Conservation (phyloP, 2,888 invertebrate genomes). For the Drosophila siamana region DNA sequence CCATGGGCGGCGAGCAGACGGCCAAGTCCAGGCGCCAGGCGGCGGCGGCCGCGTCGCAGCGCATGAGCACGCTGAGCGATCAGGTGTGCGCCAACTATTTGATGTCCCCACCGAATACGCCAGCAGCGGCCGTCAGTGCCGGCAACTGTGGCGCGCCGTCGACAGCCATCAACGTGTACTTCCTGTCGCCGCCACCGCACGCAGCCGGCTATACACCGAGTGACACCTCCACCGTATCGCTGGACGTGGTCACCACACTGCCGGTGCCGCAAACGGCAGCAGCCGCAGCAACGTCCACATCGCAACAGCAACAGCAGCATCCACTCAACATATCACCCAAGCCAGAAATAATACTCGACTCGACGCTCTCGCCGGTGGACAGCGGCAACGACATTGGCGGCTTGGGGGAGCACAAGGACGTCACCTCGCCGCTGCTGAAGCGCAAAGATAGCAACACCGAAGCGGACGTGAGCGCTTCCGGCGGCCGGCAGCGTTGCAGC, state of each 20-base stretch:
- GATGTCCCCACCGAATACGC: constrained; percentile 85
- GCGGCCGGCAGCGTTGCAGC: constrained; percentile 73
- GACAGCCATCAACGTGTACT: constrained; percentile 84
- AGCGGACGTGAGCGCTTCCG: constrained; percentile 68
- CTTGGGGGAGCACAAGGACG: constrained; percentile 78
- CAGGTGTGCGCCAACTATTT: constrained; percentile 82
- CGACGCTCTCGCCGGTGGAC: constrained; percentile 83
- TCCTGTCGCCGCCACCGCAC: constrained; percentile 84
- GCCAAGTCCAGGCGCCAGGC: constrained; percentile 49
- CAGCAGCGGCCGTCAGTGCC: constrained; percentile 53
- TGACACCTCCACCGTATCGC: constrained; percentile 85
- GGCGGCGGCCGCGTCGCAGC: constrained; percentile 71
- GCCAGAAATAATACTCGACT: constrained; percentile 85
- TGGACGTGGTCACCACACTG: constrained; percentile 84
- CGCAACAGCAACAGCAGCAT: constrained; percentile 35
- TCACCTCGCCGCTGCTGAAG: constrained; percentile 81
- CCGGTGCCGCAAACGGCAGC: constrained; percentile 67
- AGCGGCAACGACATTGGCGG: constrained; percentile 33
- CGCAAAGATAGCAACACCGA: constrained; percentile 74
- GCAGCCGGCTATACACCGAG: constrained; percentile 79
- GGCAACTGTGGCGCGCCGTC: constrained; percentile 49
- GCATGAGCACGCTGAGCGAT: constrained; percentile 84
- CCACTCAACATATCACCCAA: constrained; percentile 82
- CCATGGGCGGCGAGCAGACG: constrained; percentile 76
- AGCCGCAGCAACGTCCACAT: constrained; percentile 30